Evolutionary conservation across 2,113 vertebrate genomes (phyloP).

Genomic region (Laterallus jamaicensis): DNA sequence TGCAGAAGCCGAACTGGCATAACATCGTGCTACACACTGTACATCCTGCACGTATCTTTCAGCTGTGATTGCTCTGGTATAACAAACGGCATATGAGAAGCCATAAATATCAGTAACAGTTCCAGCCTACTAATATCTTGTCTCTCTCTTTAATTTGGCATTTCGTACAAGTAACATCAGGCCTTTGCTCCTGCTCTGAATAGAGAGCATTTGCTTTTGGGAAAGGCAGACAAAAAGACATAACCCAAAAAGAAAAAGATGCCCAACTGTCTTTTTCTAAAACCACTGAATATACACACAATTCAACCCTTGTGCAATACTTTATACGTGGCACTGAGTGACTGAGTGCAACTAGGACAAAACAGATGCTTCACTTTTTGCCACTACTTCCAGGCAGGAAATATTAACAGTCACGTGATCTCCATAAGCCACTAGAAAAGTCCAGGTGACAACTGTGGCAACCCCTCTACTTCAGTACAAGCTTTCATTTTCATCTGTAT

Average conservation of each 20-base stretch:
- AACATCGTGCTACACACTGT: constrained; percentile 30
- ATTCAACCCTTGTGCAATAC: background rate
- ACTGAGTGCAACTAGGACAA: background rate
- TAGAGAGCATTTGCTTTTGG: background rate
- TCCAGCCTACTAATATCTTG: constrained; percentile 20
- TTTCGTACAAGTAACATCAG: background rate
- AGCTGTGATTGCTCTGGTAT: constrained; percentile 34
- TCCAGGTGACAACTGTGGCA: background rate
- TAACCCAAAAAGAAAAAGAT: background rate
- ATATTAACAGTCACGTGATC: background rate
- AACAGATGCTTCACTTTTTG: background rate
- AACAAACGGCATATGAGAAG: constrained; percentile 47
- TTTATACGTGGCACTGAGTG: background rate
- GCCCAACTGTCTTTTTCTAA: background rate
- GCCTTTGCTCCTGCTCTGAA: background rate
- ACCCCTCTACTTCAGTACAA: background rate
- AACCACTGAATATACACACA: background rate
- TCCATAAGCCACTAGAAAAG: background rate
- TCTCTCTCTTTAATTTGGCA: background rate
- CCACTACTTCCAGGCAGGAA: background rate
- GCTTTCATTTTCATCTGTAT: background rate
- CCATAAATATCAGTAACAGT: constrained; percentile 46
- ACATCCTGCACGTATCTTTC: constrained; percentile 39
- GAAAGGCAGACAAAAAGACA: background rate
- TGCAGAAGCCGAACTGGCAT: constrained; percentile 47